Evolutionary conservation across 2,888 invertebrate species (phyloP), one percentile per base, ranked within the genome.

Genomic region (Idaea biselata): DNA sequence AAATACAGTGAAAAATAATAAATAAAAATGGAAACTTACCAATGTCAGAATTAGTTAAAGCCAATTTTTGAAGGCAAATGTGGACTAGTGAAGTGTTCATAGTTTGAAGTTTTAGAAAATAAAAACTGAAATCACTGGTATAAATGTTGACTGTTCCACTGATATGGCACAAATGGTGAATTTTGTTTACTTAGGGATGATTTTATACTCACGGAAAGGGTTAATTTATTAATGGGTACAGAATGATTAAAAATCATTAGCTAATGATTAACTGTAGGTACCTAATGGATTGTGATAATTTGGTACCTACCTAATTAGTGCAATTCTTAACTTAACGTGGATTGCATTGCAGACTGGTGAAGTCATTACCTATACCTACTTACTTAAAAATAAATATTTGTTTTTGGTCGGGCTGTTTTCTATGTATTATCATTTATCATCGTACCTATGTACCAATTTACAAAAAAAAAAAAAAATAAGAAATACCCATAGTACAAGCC

Each of bases 11-110:
- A 25, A 25, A 25, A 25, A 5, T 3, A 25, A 25, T 25, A 25
- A 16, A 7, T 33, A 33, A 16, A 32, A 16, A 17, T 31, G 18
- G 57, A 18, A 11, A 64, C 64, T 62, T 18, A 64, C 64, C 64
- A 2, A 25, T 62, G 32, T 55, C 33, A 58, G 25, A 44, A 14
- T 55, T 58, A 5, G 25, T 25, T 25, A 25, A 25, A 25, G 5
- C 25, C 14, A 16, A 44, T 44, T 44, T 44, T 14, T 44, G 44
- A 44, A 44, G 44, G 44, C 44, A 44, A 44, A 44, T 2, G 44
- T 14, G 7, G 44, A 8, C 44, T 44, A 14, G 0, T 1, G 44
- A 44, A 44, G 11, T 44, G 14, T 11, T 14, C 44, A 44, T 44
- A 11, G 44, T 44, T 44, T 14, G 7, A 44, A 44, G 6, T 44